Evolutionary conservation across 2,797 vertebrate species (phyloP), one percentile per base, ranked within the genome.

Genomic region (Pangasius krempfi): DNA sequence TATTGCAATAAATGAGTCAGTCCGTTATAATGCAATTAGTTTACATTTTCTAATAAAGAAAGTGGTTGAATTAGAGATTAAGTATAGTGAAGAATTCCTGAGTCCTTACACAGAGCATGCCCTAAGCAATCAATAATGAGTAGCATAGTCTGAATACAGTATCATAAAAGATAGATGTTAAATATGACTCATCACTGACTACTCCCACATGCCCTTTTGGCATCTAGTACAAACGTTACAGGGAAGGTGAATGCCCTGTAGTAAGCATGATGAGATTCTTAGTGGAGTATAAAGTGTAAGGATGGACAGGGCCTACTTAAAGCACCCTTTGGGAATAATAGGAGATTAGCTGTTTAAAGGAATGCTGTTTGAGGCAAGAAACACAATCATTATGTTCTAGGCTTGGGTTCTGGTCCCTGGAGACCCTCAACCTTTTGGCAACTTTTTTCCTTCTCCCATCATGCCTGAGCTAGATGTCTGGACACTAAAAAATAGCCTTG

Each of bases 181-280:
- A 85, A 73, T 81, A 75, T 86, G 76, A 81, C 86, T 81, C 82
- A 56, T 18, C 54, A 37, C 5, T 64, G 88, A 75, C 30, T 86
- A 30, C 54, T 73, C 84, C 84, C 83, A 40, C 72, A 14, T 78
- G 87, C 37, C 83, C 75, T 79, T 52, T 86, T 85, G 72, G 37
- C 75, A 50, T 56, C 20, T 25, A 85, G 37, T 50, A 60, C 76
- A 85, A 64, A 86, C 12, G n/a, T 58, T 86, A 47, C 13, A 62
- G 56, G 40, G 78, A 50, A 75, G 40, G 60, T 44, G 47, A 58
- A 75, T 30, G 73, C 16, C 44, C 54, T 82, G 85, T 44, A 75
- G 80, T 82, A 86, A 82, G 66, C 54, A 82, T 82, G 47, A 75
- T 20, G 54, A 79, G 37, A 70, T 80, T 86, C 54, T 82, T 56